Percentiles rank a stretch among this genome's conserved stretches.
phyloP scores from a whole-genome alignment of 2,797 vertebrate genomes.

The Sitta carolinensis region DNA sequence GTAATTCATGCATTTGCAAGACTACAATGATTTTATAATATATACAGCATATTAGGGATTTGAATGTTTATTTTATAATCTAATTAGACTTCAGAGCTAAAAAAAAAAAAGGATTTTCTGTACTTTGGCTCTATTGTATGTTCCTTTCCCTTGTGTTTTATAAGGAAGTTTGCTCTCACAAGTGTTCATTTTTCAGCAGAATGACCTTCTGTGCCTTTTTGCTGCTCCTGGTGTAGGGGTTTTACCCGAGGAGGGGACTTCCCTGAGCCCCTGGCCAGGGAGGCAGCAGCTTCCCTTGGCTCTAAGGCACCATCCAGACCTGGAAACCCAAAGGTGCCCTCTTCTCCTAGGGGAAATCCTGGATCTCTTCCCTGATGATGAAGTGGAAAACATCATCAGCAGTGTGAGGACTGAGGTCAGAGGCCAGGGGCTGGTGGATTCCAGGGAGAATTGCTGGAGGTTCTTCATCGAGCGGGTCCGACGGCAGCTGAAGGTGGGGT shows the following conservation, averaged over 20 bases:
- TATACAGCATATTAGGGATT: background rate
- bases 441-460: constrained; percentile 91
- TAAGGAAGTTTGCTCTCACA: background rate
- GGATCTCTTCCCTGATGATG: constrained; percentile 90
- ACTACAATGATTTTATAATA: background rate
- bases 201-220: background rate
- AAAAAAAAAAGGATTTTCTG: background rate
- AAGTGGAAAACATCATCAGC: constrained; percentile 88
- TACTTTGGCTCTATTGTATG: background rate
- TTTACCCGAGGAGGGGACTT: background rate
- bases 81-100: background rate
- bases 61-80: background rate
- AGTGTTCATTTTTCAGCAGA: background rate
- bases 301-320: background rate
- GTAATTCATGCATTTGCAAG: background rate
- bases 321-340: background rate
- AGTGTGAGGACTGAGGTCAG: constrained; percentile 87
- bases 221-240: background rate
- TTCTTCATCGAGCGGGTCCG: constrained; percentile 92
- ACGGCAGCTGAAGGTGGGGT: constrained; percentile 88
- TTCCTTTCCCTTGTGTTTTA: background rate
- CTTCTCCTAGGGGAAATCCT: constrained; percentile 89
- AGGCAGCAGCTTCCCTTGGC: background rate
- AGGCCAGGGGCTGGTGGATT: constrained; percentile 83
- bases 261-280: background rate